phyloP scores from a whole-genome alignment of 2,113 vertebrate genomes.

The Malurus cyaneus region DNA sequence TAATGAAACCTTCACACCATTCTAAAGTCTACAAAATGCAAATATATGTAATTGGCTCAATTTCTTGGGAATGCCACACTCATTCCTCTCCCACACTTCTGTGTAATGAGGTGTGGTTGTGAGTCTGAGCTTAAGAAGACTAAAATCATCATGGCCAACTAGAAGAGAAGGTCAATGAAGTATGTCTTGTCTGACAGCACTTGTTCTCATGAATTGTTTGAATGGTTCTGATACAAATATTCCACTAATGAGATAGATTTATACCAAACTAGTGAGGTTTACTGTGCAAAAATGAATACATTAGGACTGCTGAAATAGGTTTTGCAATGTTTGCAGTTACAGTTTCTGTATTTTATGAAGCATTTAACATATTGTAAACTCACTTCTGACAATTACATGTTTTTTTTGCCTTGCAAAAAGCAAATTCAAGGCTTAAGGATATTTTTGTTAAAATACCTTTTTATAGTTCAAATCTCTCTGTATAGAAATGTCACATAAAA shows the following conservation, averaged over 20 bases:
- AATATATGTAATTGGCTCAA: not conserved
- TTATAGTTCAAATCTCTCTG: not conserved
- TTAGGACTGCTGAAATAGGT: not conserved
- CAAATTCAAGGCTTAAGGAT: not conserved
- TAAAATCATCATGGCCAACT: not conserved
- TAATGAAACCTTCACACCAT: fast-evolving
- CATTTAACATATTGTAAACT: not conserved
- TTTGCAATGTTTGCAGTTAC: not conserved
- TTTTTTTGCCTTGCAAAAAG: not conserved
- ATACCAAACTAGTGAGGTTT: not conserved
- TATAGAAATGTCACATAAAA: not conserved
- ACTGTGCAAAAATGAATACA: not conserved
- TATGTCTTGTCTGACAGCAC: not conserved
- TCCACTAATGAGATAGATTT: not conserved
- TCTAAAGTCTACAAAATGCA: not conserved
- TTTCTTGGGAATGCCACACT: not conserved
- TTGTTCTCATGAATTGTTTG: not conserved
- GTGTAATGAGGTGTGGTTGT: not conserved
- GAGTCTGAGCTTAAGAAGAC: not conserved
- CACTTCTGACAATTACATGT: not conserved
- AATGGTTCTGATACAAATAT: not conserved
- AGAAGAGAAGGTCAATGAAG: not conserved
- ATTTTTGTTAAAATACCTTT: not conserved
- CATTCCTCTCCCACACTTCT: not conserved
- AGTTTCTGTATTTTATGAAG: not conserved